Evolutionary conservation across 2,888 invertebrate genomes (phyloP).

Genomic region (Pycnomerus fuliginosus): DNA sequence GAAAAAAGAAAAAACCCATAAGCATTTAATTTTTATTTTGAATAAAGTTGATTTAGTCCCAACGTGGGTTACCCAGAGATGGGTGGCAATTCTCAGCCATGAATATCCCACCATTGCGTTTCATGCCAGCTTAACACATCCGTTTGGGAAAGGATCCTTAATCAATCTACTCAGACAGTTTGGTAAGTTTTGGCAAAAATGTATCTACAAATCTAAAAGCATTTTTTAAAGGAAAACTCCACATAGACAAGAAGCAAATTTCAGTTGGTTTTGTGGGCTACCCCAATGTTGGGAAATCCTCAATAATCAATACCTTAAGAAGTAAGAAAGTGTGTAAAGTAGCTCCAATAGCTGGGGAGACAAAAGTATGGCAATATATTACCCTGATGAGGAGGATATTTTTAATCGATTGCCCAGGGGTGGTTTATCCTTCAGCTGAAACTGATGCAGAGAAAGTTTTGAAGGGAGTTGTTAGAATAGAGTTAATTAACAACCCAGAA

Average conservation of each 20-base stretch:
- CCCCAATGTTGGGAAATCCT: slow-evolving; percentile 98
- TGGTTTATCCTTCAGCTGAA: slow-evolving; percentile 96
- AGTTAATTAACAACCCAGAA: slow-evolving; percentile 90
- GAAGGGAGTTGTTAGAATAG: slow-evolving; percentile 97
- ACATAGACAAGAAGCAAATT: slow-evolving; percentile 96
- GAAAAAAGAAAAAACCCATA: slow-evolving; percentile 92
- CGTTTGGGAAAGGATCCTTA: slow-evolving; percentile 96
- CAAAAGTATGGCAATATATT: slow-evolving; percentile 99
- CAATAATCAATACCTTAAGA: slow-evolving; percentile 93
- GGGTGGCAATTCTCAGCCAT: slow-evolving; percentile 91
- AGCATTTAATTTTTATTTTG: slow-evolving; percentile 94
- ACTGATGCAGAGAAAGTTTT: slow-evolving; percentile 92
- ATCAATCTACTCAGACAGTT: slow-evolving; percentile 96
- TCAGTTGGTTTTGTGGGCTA: slow-evolving; percentile 99
- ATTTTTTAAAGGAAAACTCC: slow-evolving; percentile 65
- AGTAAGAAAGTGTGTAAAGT: slow-evolving; percentile 98
- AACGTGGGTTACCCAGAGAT: slow-evolving; percentile 96
- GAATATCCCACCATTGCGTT: slow-evolving; percentile 98
- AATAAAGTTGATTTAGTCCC: slow-evolving; percentile 98
- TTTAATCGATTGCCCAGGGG: slow-evolving; percentile 97
- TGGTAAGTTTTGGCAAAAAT: slow-evolving; percentile 52
- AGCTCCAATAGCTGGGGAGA: slow-evolving; percentile 97
- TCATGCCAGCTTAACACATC: slow-evolving; percentile 97
- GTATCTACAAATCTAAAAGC: no score
- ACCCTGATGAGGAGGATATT: slow-evolving; percentile 96